These are phyloP conservation scores for Drosophila bifasciata DNA, from an alignment of 1,140 invertebrate genomes.

Conservation along the genomic window DNA sequence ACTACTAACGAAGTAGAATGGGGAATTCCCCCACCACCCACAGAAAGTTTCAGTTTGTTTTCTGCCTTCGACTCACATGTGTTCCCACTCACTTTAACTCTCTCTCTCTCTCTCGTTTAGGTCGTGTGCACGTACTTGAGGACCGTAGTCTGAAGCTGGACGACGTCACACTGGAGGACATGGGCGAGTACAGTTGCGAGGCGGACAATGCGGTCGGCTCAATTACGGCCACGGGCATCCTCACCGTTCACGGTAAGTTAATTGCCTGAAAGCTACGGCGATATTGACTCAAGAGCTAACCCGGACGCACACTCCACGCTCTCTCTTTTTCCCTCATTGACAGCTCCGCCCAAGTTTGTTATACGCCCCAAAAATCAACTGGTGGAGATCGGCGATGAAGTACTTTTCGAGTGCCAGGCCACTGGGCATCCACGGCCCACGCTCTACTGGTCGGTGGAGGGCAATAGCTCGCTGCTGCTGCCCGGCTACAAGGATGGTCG, in stretches of 20 bases:
- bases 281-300: slow-evolving; percentile 15
- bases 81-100: slow-evolving; percentile 1
- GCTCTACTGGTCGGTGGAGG: slow-evolving; percentile 91
- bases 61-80: slow-evolving; percentile 28
- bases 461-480: slow-evolving; percentile 89
- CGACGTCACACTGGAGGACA: slow-evolving; percentile 90
- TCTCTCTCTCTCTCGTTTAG: slow-evolving; percentile 54
- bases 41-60: slow-evolving; percentile 51
- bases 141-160: slow-evolving; percentile 92
- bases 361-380: slow-evolving; percentile 88
- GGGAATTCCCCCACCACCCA: no score
- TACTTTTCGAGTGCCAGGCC: slow-evolving; percentile 88
- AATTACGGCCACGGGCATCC: slow-evolving; percentile 90
- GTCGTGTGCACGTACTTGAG: slow-evolving; percentile 90
- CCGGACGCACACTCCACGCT: background rate
- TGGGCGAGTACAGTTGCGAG: slow-evolving; percentile 96
- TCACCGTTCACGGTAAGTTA: slow-evolving; percentile 91
- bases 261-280: slow-evolving; percentile 43
- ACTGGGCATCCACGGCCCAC: slow-evolving; percentile 89
- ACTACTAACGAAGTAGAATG: slow-evolving; percentile 80
- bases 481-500: slow-evolving; percentile 87
- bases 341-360: slow-evolving; percentile 88
- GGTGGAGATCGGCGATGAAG: slow-evolving; percentile 88
- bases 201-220: slow-evolving; percentile 94
- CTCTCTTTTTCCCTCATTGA: slow-evolving; percentile 5